Evolutionary conservation across 2,113 vertebrate genomes (phyloP).

Genomic region (Saccopteryx bilineata): DNA sequence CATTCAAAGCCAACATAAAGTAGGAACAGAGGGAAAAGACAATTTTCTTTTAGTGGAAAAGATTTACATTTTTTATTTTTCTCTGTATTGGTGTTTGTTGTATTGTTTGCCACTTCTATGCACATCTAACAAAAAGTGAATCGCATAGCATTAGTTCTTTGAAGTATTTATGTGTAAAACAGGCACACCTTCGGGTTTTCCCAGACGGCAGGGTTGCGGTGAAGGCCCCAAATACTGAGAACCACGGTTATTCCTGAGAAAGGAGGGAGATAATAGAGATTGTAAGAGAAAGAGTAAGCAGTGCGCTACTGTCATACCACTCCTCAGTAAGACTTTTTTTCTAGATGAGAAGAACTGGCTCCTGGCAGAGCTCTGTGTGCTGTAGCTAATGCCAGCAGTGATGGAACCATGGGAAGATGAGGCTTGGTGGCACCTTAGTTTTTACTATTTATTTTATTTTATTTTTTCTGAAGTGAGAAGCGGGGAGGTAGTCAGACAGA

Average conservation of each 20-base stretch:
- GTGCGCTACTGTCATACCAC: neutral
- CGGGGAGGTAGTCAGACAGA: no score
- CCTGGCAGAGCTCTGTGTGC: neutral
- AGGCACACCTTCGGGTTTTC: slow-evolving; percentile 87
- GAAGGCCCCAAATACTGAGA: slow-evolving; percentile 85
- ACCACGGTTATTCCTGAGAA: slow-evolving; percentile 75
- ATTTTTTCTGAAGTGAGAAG: no score
- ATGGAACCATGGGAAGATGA: neutral
- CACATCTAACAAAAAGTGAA: neutral
- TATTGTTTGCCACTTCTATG: neutral
- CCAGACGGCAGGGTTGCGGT: slow-evolving; percentile 87
- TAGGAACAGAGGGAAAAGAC: neutral
- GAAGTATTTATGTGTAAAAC: neutral
- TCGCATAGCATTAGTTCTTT: neutral
- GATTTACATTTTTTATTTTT: neutral
- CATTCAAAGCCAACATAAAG: slow-evolving; percentile 27
- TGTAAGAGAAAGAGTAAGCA: neutral
- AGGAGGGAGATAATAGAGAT: slow-evolving; percentile 51
- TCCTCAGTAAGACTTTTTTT: neutral
- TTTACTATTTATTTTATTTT: no score
- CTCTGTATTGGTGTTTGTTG: neutral
- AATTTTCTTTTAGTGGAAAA: neutral
- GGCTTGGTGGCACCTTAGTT: neutral
- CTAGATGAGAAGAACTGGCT: neutral
- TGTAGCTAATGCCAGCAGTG: neutral